Conservation (phyloP, 1,140 invertebrate genomes). For the Caenorhabditis elegans region WBcel235 BX284605.5:19050001-19050500, state of each 20-base stretch:
- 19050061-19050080: conserved; percentile 53
- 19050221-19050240: conserved; percentile 57
- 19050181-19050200: conserved; percentile 56
- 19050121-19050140: conserved; percentile 50
- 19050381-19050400: conserved; percentile 49
- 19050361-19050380: conserved; percentile 39
- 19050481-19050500: conserved; percentile 57
- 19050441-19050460: conserved; percentile 50
- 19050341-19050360: conserved; percentile 54
- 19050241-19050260: conserved; percentile 50
- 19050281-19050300: conserved; percentile 50
- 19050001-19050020: conserved; percentile 53
- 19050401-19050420: conserved; percentile 51
- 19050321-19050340: conserved; percentile 47
- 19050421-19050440: conserved; percentile 47
- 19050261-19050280: conserved; percentile 52
- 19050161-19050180: conserved; percentile 55
- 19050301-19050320: conserved; percentile 44
- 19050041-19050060: conserved; percentile 54
- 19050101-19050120: conserved; percentile 57
- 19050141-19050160: conserved; percentile 51
- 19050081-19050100: conserved; percentile 45
- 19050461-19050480: conserved; percentile 54
- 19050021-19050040: conserved; percentile 51
- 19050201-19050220: conserved; percentile 57